Evolutionary conservation across 2,888 invertebrate species (phyloP).

Genomic region (Octonoba sinensis): DNA sequence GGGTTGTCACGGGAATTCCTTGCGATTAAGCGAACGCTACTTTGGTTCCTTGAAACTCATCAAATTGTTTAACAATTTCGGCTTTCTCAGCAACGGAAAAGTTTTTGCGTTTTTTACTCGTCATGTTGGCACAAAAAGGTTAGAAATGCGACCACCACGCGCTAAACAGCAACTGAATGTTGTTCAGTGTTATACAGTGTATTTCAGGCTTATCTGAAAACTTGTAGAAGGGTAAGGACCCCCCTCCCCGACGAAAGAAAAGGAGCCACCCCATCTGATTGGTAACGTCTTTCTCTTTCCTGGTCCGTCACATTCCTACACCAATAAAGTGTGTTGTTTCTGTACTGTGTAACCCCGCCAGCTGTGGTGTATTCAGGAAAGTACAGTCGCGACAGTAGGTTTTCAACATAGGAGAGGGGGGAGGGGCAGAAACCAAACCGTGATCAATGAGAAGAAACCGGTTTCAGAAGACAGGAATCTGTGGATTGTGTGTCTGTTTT

Average conservation of each 20-base stretch:
- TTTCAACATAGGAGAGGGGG: not conserved
- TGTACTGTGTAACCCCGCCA: slow-evolving; percentile 2
- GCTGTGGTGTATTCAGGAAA: too few relatives aligned
- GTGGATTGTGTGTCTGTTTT: too few relatives aligned
- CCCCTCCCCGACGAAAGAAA: slow-evolving; percentile 8
- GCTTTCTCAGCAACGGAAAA: slow-evolving; percentile 1
- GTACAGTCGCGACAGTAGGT: slow-evolving; percentile 2
- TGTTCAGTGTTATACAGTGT: too few relatives aligned
- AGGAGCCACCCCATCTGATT: slow-evolving; percentile 9
- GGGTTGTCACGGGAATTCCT: not conserved
- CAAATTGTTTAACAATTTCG: slow-evolving; percentile 9
- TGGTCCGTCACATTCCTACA: not conserved
- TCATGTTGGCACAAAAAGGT: slow-evolving; percentile 2
- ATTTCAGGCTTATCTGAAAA: too few relatives aligned
- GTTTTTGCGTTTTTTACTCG: not conserved
- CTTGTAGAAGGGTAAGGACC: too few relatives aligned
- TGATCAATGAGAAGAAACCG: too few relatives aligned
- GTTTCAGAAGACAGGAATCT: too few relatives aligned
- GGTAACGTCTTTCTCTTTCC: slow-evolving; percentile 3
- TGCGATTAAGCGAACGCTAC: slow-evolving; percentile 1
- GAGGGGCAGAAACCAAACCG: not conserved
- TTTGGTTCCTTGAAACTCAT: slow-evolving; percentile 7
- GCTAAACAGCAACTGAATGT: slow-evolving; percentile 6
- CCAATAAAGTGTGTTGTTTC: slow-evolving; percentile 8
- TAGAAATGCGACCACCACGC: not conserved